Base-by-base conservation (phyloP, 2,888 invertebrate genomes). In the Papilio protenor region DNA sequence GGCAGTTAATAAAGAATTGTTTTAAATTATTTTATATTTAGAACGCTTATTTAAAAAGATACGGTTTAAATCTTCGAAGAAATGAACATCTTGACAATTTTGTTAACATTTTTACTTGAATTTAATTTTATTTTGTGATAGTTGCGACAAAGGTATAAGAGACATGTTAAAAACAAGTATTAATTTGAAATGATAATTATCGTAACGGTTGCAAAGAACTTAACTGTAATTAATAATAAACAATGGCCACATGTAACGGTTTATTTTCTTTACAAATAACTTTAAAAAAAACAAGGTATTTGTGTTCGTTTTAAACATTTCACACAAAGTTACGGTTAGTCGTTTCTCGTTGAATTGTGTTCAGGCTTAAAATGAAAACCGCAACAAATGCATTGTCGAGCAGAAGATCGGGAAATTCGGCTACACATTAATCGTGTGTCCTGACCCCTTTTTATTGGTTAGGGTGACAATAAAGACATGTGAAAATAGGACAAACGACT, bases 1-100 rank as follows among this genome's bases (percentile, higher is more conserved):
- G 72, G 52, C 77, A 64, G 61, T 73, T 77, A 64, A 73, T 77
- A 77, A 77, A 72, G 61, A 64, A 64, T 59, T 71, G 57, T 70
- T 71, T 49, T 57, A 16, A 70, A 57, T 76, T 76, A 55, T 69
- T 75, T 21, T 75, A 61, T 61, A 61, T 61, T 61, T 61, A 61
- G 61, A 61, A 61, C 27, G 61, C 61, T 61, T 61, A 27, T 61
- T 27, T 61, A 40, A 40, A 66, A 66, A 64, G 40, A 27, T 23
- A 52, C 52, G 52, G 18, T 52, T 52, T 52, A 52, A 52, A 52
- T 52, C 52, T 52, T 52, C 16, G 18, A 52, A 52, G 16, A 49
- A 49, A 0, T 52, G 52, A 52, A 52, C 18, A 52, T 52, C 52
- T n/a, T 52, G 14, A 18, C 18, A 1, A 5, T 6, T 16, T 52